These are phyloP conservation scores for Leucoma salicis DNA, from an alignment of 2,888 invertebrate genomes.

Conservation along the genomic window DNA sequence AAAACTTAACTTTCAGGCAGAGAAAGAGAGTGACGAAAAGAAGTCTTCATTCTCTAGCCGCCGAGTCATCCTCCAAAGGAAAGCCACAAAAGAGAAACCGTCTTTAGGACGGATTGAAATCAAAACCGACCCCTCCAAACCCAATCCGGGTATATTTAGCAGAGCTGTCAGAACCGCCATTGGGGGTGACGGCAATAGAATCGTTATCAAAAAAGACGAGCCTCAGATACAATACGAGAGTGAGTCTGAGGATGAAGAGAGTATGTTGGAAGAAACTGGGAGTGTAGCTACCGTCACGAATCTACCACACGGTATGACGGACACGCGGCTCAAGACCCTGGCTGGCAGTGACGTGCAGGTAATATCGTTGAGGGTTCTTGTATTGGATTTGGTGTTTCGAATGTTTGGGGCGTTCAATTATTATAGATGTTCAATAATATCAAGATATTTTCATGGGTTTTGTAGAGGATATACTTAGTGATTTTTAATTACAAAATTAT, in stretches of 20 bases:
- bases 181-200: slow-evolving; percentile 36
- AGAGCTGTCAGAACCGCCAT: slow-evolving; percentile 65
- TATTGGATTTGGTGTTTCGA: slow-evolving; percentile 22
- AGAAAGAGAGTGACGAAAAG: slow-evolving; percentile 42
- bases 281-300: slow-evolving; percentile 52
- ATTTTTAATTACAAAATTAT: too few species aligned
- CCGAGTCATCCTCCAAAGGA: slow-evolving; percentile 64
- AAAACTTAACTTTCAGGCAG: slow-evolving; percentile 21
- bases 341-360: slow-evolving; percentile 74
- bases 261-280: slow-evolving; percentile 35
- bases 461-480: too few species aligned
- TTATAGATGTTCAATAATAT: too few species aligned
- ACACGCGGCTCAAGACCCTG: slow-evolving; percentile 62
- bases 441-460: too few species aligned
- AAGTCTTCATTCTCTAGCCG: slow-evolving; percentile 51
- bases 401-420: background rate
- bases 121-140: slow-evolving; percentile 50
- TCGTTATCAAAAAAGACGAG: slow-evolving; percentile 45
- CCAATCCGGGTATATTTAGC: slow-evolving; percentile 63
- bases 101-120: slow-evolving; percentile 52
- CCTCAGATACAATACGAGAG: slow-evolving; percentile 53
- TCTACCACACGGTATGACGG: slow-evolving; percentile 73
- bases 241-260: slow-evolving; percentile 48
- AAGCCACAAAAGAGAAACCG: slow-evolving; percentile 49
- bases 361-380: slow-evolving; percentile 36